Base-by-base conservation (phyloP, 2,888 invertebrate genomes). In the Melinaea menophilus region DNA sequence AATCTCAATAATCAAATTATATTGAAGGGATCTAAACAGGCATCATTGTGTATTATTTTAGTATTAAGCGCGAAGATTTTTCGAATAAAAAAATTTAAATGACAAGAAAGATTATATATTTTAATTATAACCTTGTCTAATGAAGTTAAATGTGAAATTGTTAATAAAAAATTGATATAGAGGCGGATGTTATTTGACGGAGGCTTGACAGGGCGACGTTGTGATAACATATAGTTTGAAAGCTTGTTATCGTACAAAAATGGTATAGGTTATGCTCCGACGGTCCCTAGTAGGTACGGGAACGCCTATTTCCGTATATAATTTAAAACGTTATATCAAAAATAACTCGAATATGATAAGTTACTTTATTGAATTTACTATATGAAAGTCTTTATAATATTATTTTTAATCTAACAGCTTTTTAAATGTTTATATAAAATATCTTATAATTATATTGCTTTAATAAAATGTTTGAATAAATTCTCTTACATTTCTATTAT, bases 161-260 rank as follows among this genome's bases (percentile, higher is more conserved):
- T 65, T 87, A 83, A 77, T 83, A 77, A 73, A 73, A 77, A 78
- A 78, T 78, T 79, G 75, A 81, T 77, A 81, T 83, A 78, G 79
- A 84, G 86, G 86, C 88, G 90, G 88, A 89, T 88, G 86, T 84
- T 76, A 79, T 73, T 78, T 90, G 88, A 90, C 85, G 84, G 84
- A 80, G 86, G 88, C 80, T 78, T 88, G 90, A 88, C 88, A 84
- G 69, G 75, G 81, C 86, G 88, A 90, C 86, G 88, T 80, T 74
- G 79, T 90, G 89, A 89, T 90, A 85, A 90, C 84, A 69, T 65
- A 71, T 72, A 86, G 88, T 82, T 80, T 78, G 78, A 77, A 75
- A 78, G 78, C 84, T 88, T 84, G 87, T 89, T 88, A 87, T 84
- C 81, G 81, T 82, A 86, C 85, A 85, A 86, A 87, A 88, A 85